Percentiles rank a stretch among this genome's conserved stretches.
phyloP scores from a whole-genome alignment of 2,797 vertebrate species.

The Caiman crocodilus region DNA sequence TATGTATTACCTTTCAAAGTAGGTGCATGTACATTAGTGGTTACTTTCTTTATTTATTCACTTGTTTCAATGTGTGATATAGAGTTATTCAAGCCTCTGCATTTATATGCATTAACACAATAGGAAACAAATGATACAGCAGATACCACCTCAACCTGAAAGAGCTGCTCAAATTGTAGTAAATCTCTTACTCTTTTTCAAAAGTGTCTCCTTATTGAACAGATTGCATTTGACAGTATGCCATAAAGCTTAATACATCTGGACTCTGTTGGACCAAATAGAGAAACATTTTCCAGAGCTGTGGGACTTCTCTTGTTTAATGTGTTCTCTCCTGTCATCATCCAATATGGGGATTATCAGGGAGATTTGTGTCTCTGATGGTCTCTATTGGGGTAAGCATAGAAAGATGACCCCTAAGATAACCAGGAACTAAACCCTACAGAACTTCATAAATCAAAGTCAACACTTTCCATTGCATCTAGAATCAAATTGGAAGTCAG shows the following conservation, averaged over 20 bases:
- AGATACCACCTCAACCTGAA: background rate
- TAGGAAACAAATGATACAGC: background rate
- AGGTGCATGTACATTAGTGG: constrained; percentile 30
- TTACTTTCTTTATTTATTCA: constrained; percentile 56
- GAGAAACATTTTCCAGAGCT: background rate
- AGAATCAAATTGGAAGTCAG: background rate
- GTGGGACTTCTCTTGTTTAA: background rate
- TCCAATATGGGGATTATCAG: background rate
- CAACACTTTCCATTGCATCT: background rate
- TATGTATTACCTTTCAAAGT: constrained; percentile 43
- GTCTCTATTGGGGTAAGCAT: background rate
- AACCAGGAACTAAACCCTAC: background rate
- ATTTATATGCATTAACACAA: constrained; percentile 31
- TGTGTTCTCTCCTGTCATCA: background rate
- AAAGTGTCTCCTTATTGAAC: background rate
- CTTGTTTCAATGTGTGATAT: constrained; percentile 21
- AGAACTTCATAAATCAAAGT: background rate
- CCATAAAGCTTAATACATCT: background rate
- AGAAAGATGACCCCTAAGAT: background rate
- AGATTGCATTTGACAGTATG: background rate
- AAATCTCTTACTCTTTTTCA: background rate
- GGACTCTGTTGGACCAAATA: background rate
- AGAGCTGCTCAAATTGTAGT: background rate
- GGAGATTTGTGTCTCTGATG: background rate
- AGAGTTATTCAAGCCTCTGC: constrained; percentile 1